Evolutionary conservation across 2,113 vertebrate genomes (phyloP).

Genomic region (Cathartes aura): DNA sequence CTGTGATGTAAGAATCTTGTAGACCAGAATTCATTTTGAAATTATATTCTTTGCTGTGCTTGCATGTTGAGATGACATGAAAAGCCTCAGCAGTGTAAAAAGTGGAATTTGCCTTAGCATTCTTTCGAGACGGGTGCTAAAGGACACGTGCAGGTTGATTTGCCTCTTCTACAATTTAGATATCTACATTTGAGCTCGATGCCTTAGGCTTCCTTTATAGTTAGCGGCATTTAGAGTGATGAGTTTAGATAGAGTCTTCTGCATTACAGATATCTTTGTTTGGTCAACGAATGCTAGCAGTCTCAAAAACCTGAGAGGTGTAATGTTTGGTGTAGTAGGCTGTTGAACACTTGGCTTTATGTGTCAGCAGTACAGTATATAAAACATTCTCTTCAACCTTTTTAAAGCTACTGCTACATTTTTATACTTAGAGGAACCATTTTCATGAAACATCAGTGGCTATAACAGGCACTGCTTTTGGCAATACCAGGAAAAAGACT

Average conservation of each 20-base stretch:
- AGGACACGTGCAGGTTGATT: fast-evolving
- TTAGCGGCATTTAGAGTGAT: fast-evolving
- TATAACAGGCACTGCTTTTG: background rate
- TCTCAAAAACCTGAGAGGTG: background rate
- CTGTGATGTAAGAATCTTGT: background rate
- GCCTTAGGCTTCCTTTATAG: background rate
- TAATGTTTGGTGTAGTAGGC: background rate
- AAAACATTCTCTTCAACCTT: background rate
- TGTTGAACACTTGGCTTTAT: background rate
- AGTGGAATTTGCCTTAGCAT: background rate
- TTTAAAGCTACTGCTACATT: background rate
- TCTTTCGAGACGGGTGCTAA: background rate
- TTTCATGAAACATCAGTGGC: background rate
- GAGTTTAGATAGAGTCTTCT: background rate
- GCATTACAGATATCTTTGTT: background rate
- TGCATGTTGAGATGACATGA: background rate
- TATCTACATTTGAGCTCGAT: background rate
- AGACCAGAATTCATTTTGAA: background rate
- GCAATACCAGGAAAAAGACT: background rate
- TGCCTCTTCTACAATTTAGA: background rate
- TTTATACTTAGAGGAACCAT: background rate
- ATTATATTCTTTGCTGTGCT: background rate
- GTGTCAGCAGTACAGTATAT: background rate
- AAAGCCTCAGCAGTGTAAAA: background rate
- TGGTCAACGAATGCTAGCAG: background rate